A percentile compares a stretch with the other conserved stretches of the same genome.
These are phyloP conservation scores for Leuciscus idus DNA, from an alignment of 2,113 vertebrate genomes.

Conservation along the genomic window DNA sequence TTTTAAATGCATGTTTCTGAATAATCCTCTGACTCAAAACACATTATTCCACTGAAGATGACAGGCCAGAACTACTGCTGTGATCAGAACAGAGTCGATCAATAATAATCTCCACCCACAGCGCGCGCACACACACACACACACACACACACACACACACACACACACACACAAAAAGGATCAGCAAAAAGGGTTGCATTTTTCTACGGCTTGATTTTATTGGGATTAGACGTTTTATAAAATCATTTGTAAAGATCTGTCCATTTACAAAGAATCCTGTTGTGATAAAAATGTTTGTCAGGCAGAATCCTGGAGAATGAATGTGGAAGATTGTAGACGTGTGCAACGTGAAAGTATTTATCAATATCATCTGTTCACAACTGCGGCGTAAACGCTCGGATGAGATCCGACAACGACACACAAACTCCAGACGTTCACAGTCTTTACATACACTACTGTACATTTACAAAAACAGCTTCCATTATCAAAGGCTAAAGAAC, in stretches of 20 bases:
- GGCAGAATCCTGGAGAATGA: slow-evolving; percentile 50
- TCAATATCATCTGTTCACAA: not conserved
- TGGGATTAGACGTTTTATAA: slow-evolving; percentile 60
- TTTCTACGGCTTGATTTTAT: slow-evolving; percentile 62
- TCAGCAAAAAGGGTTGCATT: slow-evolving; percentile 14
- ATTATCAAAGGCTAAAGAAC: not conserved
- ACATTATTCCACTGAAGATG: slow-evolving; percentile 33
- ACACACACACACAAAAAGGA: slow-evolving; percentile 4
- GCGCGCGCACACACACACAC: not conserved
- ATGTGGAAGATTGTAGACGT: slow-evolving; percentile 17
- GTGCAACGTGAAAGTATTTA: not conserved
- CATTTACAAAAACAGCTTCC: slow-evolving; percentile 16
- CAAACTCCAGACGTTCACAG: not conserved
- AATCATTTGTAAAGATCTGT: slow-evolving; percentile 59
- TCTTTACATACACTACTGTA: not conserved
- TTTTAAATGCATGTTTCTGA: slow-evolving; percentile 32
- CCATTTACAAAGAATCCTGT: slow-evolving; percentile 53
- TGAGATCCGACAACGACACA: not conserved
- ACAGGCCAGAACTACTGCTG: slow-evolving; percentile 3
- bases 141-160: not conserved
- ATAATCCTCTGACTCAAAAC: slow-evolving; percentile 43
- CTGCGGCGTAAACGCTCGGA: too few relatives aligned
- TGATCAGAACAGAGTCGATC: slow-evolving; percentile 1
- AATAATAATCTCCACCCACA: slow-evolving; percentile 11
- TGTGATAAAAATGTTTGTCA: slow-evolving; percentile 50